These are phyloP conservation scores for Epinephelus lanceolatus DNA, from an alignment of 2,113 vertebrate genomes.

Conservation along the genomic window DNA sequence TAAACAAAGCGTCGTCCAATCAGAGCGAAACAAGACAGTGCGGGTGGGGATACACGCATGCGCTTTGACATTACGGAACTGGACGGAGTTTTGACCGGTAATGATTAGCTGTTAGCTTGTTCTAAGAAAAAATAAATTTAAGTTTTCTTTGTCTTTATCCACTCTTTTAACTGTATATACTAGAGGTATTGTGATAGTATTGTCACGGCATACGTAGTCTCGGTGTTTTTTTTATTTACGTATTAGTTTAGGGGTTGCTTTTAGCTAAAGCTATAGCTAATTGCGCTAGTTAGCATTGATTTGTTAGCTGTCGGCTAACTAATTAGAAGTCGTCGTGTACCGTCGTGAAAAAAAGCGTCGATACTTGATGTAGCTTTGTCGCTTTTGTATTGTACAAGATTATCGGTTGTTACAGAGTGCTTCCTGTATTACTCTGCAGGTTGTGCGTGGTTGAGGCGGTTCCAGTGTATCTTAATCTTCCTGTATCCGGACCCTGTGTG, in stretches of 20 bases:
- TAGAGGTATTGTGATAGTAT: not conserved
- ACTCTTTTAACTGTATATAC: not conserved
- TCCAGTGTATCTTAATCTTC: not conserved
- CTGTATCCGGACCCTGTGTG: not conserved
- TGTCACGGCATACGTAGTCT: not conserved
- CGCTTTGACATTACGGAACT: conserved; percentile 57
- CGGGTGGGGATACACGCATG: conserved; percentile 11
- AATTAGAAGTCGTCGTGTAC: not conserved
- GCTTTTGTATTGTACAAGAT: not conserved
- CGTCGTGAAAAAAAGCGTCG: not conserved
- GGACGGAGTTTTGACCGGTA: conserved; percentile 20
- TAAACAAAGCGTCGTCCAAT: conserved; percentile 69
- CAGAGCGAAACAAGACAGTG: conserved; percentile 59
- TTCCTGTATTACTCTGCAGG: not conserved
- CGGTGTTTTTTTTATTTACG: not conserved
- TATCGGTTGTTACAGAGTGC: not conserved
- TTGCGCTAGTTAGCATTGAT: conserved; percentile 33
- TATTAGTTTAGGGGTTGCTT: not conserved
- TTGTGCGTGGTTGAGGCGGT: not conserved
- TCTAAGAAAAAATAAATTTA: not conserved
- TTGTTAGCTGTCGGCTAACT: conserved; percentile 20
- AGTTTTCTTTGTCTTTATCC: not conserved
- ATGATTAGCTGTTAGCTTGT: conserved; percentile 34
- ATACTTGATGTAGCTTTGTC: not conserved
- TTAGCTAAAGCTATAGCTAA: not conserved